These are phyloP conservation scores for Astreopora myriophthalma DNA, from an alignment of 64 coral and sea anemone species.

Conservation along the genomic window DNA sequence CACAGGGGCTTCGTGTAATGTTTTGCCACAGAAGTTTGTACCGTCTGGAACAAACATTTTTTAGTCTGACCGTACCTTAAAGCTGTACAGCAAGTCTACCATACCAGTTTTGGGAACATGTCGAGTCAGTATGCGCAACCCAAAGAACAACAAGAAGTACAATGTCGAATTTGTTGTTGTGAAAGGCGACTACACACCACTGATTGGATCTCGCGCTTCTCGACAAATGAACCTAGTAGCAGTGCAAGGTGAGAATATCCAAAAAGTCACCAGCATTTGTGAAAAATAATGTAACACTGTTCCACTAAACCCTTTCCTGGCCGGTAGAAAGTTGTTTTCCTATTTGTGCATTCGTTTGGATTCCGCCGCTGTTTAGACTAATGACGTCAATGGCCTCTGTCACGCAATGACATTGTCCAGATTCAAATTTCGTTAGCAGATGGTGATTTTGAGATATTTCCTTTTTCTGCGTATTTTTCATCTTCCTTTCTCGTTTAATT, in stretches of 20 bases:
- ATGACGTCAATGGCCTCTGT: no score
- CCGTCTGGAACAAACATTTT: not conserved
- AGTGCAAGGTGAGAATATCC: not conserved
- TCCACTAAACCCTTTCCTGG: no score
- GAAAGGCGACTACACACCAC: not conserved
- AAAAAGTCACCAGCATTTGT: not conserved
- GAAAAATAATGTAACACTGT: no score
- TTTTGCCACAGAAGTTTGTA: constrained; percentile 23
- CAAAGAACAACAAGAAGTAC: constrained; percentile 44
- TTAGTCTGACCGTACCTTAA: not conserved
- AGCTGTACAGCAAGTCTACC: constrained; percentile 1
- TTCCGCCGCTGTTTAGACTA: no score
- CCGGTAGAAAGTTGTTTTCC: no score
- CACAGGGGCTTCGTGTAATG: constrained; percentile 29
- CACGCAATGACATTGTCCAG: no score
- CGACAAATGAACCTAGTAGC: constrained; percentile 26
- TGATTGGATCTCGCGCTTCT: constrained; percentile 26
- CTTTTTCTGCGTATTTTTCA: no score
- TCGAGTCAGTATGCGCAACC: not conserved
- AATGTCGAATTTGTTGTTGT: constrained; percentile 1
- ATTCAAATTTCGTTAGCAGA: no score
- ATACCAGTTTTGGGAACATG: not conserved
- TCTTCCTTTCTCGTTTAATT: no score
- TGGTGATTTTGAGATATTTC: no score
- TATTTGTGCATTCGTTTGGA: no score